Base-by-base conservation (phyloP, 2,113 vertebrate genomes). In the Rissa tridactyla region DNA sequence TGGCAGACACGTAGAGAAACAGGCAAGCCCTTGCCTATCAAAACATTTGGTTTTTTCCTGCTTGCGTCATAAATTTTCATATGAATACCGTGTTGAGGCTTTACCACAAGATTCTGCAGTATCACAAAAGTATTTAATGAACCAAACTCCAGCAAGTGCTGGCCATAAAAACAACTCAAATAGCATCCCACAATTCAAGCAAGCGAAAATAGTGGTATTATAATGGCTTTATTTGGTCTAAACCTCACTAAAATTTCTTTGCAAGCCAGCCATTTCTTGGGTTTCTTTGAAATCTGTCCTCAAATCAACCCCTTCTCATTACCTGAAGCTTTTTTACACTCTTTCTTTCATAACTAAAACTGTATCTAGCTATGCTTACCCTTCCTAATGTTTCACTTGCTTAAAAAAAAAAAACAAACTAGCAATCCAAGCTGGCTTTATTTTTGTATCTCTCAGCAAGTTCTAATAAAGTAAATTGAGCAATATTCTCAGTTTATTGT, bases 391-490 rank as follows among this genome's bases (percentile, higher is more conserved):
- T 42, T 95, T 93, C 36, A 68, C 55, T 92, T 92, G 77, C 30
- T 92, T 58, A 19, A 62, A 65, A 94, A 80, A 85, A 86, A 58
- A n/a, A 71, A 32, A 49, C 12, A 36, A 64, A 49, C 44, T 46
- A 91, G 66, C 79, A 91, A 95, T 46, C 47, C 57, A 88, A 96
- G 75, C 38, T 96, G 51, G 15, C 94, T 97, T 96, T 96, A 94
- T 95, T 96, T 97, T 89, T 96, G 92, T 96, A 93, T 94, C 62
- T 97, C 94, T 96, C 96, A 94, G 69, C 91, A 97, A 95, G 91
- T 86, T 96, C 86, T 96, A 97, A 96, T 95, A 97, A 97, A 97
- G 97, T 93, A 96, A 97, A 97, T 96, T 97, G 91, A 88, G 90
- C 86, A 85, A 92, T 87, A 96, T 95, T 96, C 97, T 93, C 72